Percentiles rank a stretch among this genome's conserved stretches.
Evolutionary conservation across 1,140 invertebrate genomes (phyloP).

Genomic region (Nylanderia fulva): DNA sequence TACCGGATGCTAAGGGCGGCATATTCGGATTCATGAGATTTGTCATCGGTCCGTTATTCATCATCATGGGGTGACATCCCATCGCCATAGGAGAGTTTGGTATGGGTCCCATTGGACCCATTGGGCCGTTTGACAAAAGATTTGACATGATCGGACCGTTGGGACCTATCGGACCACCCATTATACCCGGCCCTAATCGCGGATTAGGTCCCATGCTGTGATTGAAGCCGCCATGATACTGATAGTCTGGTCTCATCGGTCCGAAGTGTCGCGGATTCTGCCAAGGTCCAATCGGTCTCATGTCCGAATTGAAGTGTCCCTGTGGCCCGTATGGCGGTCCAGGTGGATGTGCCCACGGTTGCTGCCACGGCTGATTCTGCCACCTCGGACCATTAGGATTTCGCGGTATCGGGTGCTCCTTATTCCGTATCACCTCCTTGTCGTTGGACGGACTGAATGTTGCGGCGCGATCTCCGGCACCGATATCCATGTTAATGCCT

Average conservation of each 20-base stretch:
- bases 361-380: slow-evolving; percentile 82
- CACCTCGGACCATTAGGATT: slow-evolving; percentile 81
- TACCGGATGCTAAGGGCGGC: slow-evolving; percentile 29
- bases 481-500: slow-evolving; percentile 74
- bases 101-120: slow-evolving; percentile 74
- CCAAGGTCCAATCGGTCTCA: slow-evolving; percentile 81
- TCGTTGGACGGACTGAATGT: slow-evolving; percentile 69
- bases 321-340: slow-evolving; percentile 76
- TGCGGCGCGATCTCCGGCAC: slow-evolving; percentile 64
- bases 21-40: slow-evolving; percentile 69
- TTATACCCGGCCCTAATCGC: slow-evolving; percentile 79
- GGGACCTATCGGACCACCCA: slow-evolving; percentile 81
- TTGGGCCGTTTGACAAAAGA: slow-evolving; percentile 74
- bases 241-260: slow-evolving; percentile 82
- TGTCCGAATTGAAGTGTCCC: slow-evolving; percentile 80
- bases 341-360: slow-evolving; percentile 81
- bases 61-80: slow-evolving; percentile 71
- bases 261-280: slow-evolving; percentile 82
- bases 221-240: slow-evolving; percentile 82
- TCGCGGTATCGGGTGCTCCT: slow-evolving; percentile 74
- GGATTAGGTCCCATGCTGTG: slow-evolving; percentile 77
- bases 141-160: slow-evolving; percentile 81
- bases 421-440: slow-evolving; percentile 68
- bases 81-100: slow-evolving; percentile 72
- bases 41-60: slow-evolving; percentile 77